Base-by-base conservation (phyloP, 2,113 vertebrate species). In the Pachyramphus minor region DNA sequence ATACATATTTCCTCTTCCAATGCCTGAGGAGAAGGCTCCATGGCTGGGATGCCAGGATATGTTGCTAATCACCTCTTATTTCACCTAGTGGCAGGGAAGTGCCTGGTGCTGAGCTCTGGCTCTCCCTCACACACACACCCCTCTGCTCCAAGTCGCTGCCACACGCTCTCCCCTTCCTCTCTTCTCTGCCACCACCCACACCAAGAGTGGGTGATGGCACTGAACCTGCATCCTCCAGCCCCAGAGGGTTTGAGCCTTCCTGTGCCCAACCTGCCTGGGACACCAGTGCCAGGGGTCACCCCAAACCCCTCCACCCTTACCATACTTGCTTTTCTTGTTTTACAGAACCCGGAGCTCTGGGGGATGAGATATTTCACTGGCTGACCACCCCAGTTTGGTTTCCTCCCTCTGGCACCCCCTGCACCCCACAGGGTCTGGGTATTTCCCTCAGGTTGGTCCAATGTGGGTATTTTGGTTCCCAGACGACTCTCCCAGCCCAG, bases 1-100 rank as follows among this genome's bases (percentile, higher is more conserved):
- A 92, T 82, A 93, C 30, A 69, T 73, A 92, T 66, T 94, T 96
- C 82, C 74, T 63, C 63, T 91, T 84, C 66, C 72, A 91, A 49
- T 1, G 66, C 91, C 79, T 12, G 52, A 95, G 80, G 58, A 94
- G 92, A 77, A 84, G 78, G 63, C 55, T 90, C 42, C 2, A 0
- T 39, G 82, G 52, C 59, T 78, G 76, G 37, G 91, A 84, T 27
- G 18, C 64, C 4, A 44, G 67, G 77, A 62, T 31, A 64, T 3
- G 17, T 60, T 79, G 50, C 55, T 89, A 62, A 92, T 91, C 84
- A 66, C 41, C 53, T 81, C 83, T 53, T 82, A 59, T 59, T 93
- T 91, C 84, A 85, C 49, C 53, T 30, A 15, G 72, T 55, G 77
- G 73, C n/a, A 64, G 64, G 31, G 18, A 55, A 47, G 37, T 4